Conservation (phyloP, 2,888 invertebrate species). For the Bursaphelenchus okinawaensis region DNA sequence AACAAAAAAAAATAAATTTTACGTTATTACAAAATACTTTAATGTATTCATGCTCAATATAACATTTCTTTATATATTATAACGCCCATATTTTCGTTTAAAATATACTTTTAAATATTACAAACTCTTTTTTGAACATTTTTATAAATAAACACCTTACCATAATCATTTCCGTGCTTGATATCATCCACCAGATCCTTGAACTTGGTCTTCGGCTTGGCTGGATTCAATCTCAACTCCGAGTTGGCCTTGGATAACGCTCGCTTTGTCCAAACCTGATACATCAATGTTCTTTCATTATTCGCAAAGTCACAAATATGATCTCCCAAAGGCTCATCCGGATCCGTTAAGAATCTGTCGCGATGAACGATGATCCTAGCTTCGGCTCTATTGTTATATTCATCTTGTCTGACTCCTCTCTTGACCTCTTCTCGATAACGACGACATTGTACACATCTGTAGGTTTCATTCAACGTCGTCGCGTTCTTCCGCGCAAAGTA, state of each 20-base stretch:
- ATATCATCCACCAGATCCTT: constrained; percentile 23
- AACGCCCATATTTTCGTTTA: no score
- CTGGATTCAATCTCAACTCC: constrained; percentile 25
- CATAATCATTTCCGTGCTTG: constrained; percentile 25
- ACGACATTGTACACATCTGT: constrained; percentile 28
- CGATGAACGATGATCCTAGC: constrained; percentile 24
- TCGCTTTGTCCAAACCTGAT: constrained; percentile 17
- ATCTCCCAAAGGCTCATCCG: constrained; percentile 24
- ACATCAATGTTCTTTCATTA: constrained; percentile 14
- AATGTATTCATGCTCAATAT: no score
- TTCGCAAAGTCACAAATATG: constrained; percentile 31
- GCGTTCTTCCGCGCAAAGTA: constrained; percentile 26
- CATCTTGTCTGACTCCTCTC: constrained; percentile 11
- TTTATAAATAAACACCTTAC: constrained; percentile 14
- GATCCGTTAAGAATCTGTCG: constrained; percentile 27
- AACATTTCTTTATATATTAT: no score
- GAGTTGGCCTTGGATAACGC: constrained; percentile 29
- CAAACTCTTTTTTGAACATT: not conserved
- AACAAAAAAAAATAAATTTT: no score
- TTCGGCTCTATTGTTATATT: constrained; percentile 10
- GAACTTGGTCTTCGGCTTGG: constrained; percentile 25
- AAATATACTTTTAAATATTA: not conserved
- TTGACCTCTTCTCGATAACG: constrained; percentile 18
- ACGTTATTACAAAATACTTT: no score
- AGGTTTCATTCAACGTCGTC: constrained; percentile 26